phyloP scores from a whole-genome alignment of 2,797 vertebrate genomes.

The Arctocebus calabarensis region DNA sequence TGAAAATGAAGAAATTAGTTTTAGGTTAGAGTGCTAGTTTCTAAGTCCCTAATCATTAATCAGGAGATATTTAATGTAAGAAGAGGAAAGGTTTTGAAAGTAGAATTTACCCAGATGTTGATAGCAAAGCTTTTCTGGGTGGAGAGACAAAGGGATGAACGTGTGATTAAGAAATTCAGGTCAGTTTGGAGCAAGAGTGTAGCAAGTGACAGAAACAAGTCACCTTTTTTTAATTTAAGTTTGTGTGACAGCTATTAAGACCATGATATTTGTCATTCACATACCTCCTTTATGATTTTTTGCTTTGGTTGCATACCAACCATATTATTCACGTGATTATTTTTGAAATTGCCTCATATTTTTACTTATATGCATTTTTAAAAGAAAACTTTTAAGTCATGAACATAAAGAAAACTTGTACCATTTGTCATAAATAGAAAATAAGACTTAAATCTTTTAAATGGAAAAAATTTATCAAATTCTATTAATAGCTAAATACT shows the following conservation, averaged over 20 bases:
- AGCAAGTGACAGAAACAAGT: background rate
- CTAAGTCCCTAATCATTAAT: background rate
- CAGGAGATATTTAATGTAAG: background rate
- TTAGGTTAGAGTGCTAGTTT: background rate
- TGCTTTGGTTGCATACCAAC: background rate
- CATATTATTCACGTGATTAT: background rate
- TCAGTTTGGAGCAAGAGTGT: background rate
- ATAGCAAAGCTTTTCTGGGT: background rate
- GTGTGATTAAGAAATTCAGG: background rate
- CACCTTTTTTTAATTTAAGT: background rate
- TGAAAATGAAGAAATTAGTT: background rate
- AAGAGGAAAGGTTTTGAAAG: background rate
- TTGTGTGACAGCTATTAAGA: background rate
- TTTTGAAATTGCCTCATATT: background rate
- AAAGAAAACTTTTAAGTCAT: slow-evolving; percentile 7
- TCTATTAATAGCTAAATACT: background rate
- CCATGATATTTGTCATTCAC: background rate
- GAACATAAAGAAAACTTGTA: slow-evolving; percentile 27
- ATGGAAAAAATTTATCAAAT: background rate
- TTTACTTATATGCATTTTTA: background rate
- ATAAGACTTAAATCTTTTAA: background rate
- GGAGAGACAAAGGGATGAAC: background rate
- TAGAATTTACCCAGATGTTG: background rate
- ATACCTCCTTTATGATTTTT: background rate
- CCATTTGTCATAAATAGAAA: slow-evolving; percentile 27